Evolutionary conservation across 2,888 invertebrate genomes (phyloP).

Genomic region (Aelia acuminata): DNA sequence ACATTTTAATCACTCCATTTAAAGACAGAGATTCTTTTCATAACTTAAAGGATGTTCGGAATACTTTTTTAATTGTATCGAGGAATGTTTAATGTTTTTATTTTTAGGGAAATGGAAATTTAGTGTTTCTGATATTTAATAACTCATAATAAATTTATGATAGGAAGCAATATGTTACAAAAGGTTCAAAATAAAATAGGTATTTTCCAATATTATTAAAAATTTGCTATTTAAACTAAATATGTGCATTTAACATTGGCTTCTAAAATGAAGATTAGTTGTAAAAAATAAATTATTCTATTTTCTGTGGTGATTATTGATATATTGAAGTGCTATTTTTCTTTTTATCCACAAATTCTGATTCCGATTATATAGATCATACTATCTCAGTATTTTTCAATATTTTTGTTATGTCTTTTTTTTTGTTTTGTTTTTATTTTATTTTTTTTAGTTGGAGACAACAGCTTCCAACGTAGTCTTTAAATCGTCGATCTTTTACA

Average conservation of each 20-base stretch:
- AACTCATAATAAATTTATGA: background rate
- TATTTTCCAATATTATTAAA: background rate
- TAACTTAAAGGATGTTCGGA: background rate
- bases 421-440: background rate
- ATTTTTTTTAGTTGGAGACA: slow-evolving; percentile 14
- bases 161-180: background rate
- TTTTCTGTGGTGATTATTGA: background rate
- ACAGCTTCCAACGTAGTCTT: slow-evolving; percentile 31
- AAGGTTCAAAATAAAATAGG: background rate
- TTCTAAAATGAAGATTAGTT: slow-evolving; percentile 11
- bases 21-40: background rate
- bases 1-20: background rate
- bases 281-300: background rate
- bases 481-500: slow-evolving; percentile 10
- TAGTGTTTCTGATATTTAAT: background rate
- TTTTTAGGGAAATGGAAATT: background rate
- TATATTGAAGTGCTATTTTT: background rate
- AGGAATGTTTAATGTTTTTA: background rate
- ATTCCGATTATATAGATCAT: background rate
- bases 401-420: background rate
- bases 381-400: background rate
- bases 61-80: background rate
- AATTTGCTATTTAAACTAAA: slow-evolving; percentile 34
- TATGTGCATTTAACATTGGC: background rate
- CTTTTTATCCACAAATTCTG: background rate